Conservation (phyloP, 2,797 vertebrate genomes). For the Oophaga sylvatica region DNA sequence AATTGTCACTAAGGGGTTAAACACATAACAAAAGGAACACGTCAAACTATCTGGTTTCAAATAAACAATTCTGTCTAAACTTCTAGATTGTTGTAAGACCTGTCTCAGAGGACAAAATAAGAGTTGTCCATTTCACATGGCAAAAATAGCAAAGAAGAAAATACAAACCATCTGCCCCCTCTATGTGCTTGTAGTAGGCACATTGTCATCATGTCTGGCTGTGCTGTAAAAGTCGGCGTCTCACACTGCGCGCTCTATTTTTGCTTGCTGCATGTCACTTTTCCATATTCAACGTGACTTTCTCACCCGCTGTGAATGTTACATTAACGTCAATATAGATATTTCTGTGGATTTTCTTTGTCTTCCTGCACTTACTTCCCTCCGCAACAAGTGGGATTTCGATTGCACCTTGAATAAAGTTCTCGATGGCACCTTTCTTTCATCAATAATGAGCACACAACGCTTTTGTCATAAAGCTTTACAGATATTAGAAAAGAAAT, state of each 20-base stretch:
- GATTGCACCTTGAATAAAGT: neutral
- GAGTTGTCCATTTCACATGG: neutral
- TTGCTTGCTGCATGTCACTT: constrained; percentile 51
- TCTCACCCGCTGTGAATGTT: constrained; percentile 39
- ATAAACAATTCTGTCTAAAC: neutral
- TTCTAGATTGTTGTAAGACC: neutral
- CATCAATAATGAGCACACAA: neutral
- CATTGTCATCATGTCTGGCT: constrained; percentile 28
- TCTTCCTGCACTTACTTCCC: neutral
- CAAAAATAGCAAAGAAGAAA: neutral
- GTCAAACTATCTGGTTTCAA: neutral
- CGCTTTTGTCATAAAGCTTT: neutral
- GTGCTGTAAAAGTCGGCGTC: neutral
- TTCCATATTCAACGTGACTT: constrained; percentile 37
- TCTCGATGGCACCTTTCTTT: neutral
- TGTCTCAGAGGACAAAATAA: neutral
- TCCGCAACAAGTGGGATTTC: constrained; percentile 7
- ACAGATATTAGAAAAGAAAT: neutral
- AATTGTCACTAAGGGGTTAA: no score
- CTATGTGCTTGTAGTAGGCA: constrained; percentile 1
- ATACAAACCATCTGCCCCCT: neutral
- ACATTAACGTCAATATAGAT: constrained; percentile 42
- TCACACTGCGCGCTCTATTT: constrained; percentile 17
- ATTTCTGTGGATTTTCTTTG: constrained; percentile 6
- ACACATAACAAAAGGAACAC: neutral